These are phyloP conservation scores for Caligus rogercresseyi DNA, from an alignment of 1,140 invertebrate genomes.

Conservation along the genomic window DNA sequence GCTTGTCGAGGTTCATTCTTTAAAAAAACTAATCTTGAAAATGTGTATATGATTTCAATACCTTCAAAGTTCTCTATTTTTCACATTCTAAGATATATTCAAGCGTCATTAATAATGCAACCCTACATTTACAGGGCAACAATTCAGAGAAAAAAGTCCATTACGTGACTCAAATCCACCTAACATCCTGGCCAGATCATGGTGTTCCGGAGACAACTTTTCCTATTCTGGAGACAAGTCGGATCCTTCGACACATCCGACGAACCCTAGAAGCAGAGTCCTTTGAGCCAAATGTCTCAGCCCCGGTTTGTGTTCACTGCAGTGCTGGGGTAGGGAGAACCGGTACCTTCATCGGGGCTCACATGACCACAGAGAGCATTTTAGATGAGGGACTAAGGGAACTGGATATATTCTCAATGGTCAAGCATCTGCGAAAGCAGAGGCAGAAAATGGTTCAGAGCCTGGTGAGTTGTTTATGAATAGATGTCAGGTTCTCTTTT, in stretches of 20 bases:
- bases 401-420: conserved; percentile 2
- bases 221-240: conserved; percentile 12
- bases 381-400: neutral
- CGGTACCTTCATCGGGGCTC: conserved; percentile 21
- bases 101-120: no score
- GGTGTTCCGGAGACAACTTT: conserved; percentile 13
- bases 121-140: neutral
- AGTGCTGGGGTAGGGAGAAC: conserved; percentile 27
- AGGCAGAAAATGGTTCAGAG: conserved; percentile 17
- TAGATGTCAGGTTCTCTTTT: no score
- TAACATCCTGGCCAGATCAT: conserved; percentile 22
- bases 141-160: neutral
- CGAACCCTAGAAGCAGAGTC: neutral
- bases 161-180: conserved; percentile 21
- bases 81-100: no score
- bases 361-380: conserved; percentile 5
- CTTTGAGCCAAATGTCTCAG: neutral
- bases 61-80: no score
- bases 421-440: conserved; percentile 10
- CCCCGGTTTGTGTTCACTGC: conserved; percentile 22
- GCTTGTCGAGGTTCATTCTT: no score
- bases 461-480: conserved; percentile 18
- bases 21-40: no score
- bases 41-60: no score
- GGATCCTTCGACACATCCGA: neutral